Conservation (phyloP, 2,797 vertebrate species). For the Catostomus latipinnis region DNA sequence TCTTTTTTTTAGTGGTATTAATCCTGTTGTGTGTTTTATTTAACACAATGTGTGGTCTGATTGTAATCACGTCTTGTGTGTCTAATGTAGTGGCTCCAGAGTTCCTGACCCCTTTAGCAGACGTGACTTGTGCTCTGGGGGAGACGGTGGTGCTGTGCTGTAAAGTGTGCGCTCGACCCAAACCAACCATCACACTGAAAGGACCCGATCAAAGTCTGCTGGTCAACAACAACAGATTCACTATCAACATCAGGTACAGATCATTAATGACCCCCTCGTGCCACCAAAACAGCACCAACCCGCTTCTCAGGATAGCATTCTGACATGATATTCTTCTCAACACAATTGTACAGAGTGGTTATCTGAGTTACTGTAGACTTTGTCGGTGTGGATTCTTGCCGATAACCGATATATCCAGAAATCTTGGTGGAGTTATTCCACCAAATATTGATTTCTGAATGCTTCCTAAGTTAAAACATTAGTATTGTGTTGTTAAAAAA, state of each 20-base stretch:
- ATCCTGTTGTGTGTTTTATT: background rate
- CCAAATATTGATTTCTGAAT: too few relatives aligned
- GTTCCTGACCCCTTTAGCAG: slow-evolving; percentile 91
- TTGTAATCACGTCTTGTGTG: background rate
- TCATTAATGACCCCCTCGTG: too few relatives aligned
- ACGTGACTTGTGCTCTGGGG: slow-evolving; percentile 92
- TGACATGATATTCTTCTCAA: too few relatives aligned
- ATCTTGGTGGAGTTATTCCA: too few relatives aligned
- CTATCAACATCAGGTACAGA: slow-evolving; percentile 79
- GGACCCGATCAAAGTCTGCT: slow-evolving; percentile 93
- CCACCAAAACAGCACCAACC: too few relatives aligned
- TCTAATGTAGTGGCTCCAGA: slow-evolving; percentile 89
- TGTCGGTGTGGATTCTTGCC: too few relatives aligned
- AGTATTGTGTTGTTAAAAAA: too few relatives aligned
- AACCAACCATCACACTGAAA: slow-evolving; percentile 90
- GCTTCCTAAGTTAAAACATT: too few relatives aligned
- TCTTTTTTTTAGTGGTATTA: background rate
- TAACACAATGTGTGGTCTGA: background rate
- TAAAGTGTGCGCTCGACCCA: slow-evolving; percentile 94
- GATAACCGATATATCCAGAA: too few relatives aligned
- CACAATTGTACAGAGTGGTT: too few relatives aligned
- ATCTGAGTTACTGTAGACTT: too few relatives aligned
- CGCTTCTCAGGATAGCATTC: too few relatives aligned
- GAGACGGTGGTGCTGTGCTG: slow-evolving; percentile 95
- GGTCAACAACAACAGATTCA: slow-evolving; percentile 86